Conservation (phyloP, 1,140 invertebrate species). For the Diprion similis region DNA sequence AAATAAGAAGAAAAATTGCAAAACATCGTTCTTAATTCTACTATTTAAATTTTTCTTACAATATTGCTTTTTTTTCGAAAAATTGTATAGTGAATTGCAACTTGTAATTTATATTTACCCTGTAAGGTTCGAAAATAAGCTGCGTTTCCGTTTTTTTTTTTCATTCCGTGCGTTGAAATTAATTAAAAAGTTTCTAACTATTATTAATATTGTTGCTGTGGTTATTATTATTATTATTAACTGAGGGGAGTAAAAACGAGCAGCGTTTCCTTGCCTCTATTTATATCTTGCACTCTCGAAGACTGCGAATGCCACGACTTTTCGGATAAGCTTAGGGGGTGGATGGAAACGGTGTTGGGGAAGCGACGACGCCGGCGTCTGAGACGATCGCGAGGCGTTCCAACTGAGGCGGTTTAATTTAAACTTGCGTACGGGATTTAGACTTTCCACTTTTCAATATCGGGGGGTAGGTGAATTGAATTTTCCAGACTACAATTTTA, state of each 20-base stretch:
- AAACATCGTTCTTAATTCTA: too few species aligned
- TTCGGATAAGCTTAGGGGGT: not conserved
- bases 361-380: not conserved
- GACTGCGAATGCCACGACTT: conserved; percentile 26
- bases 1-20: too few species aligned
- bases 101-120: too few species aligned
- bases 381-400: not conserved
- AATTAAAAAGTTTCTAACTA: not conserved
- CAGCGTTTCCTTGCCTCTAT: not conserved
- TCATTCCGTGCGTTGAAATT: not conserved
- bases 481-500: conserved; percentile 7
- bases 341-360: not conserved
- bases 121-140: too few species aligned
- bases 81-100: too few species aligned
- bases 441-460: conserved; percentile 31
- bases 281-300: conserved; percentile 28
- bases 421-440: conserved; percentile 44
- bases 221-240: not conserved
- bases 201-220: not conserved
- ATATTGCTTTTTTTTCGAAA: too few species aligned
- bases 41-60: too few species aligned
- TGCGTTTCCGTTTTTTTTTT: too few species aligned
- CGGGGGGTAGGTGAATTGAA: conserved; percentile 3
- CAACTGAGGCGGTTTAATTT: conserved; percentile 40
- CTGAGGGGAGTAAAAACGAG: not conserved